Base-by-base conservation (phyloP, 2,888 invertebrate species). In the Stenolophus ochropezus region DNA sequence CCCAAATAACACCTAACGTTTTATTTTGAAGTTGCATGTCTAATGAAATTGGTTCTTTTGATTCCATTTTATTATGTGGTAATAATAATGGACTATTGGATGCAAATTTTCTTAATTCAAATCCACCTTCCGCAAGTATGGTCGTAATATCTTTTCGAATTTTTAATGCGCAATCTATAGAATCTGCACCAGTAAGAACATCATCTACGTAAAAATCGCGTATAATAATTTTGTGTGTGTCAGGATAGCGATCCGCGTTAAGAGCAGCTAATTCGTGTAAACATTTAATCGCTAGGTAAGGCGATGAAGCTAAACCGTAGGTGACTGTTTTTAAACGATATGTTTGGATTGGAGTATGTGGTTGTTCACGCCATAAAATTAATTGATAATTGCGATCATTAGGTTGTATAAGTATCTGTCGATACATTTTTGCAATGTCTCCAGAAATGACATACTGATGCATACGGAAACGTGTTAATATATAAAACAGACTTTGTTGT, bases 141-240 rank as follows among this genome's bases (percentile, higher is more conserved):
- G 23, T 27, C 11, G 23, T 23, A 8, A 58, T 8, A 1, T 69
- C 33, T 11, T 69, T 27, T 4, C 16, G 8, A 16, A 25, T 25
- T 21, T 33, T 33, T 33, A 33, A 8, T 33, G 33, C 8, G 5
- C 8, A 5, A 8, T 8, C 8, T 1, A 33, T 33, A 33, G 33
- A 8, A 2, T 69, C n/a, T 14, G 25, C 33, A 23, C 69, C 23
- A 4, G 69, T 69, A 4, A 25, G 0, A 6, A 69, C 20, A 25
- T 69, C 69, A 27, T 69, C 69, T 16, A 69, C 69, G n/a, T 69
- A 69, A 2, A 2, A 27, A 25, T 69, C 69, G 20, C 18, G 20
- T 6, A 58, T 5, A 1, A 23, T 5, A 8, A 58, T 20, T 2
- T 58, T 58, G 8, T 8, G 4, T 23, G 21, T 58, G 11, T 20